Evolutionary conservation across 30 jellyfish, hydroid and myxozoan genomes (phyloP).

Genomic region (Catostylus mosaicus): DNA sequence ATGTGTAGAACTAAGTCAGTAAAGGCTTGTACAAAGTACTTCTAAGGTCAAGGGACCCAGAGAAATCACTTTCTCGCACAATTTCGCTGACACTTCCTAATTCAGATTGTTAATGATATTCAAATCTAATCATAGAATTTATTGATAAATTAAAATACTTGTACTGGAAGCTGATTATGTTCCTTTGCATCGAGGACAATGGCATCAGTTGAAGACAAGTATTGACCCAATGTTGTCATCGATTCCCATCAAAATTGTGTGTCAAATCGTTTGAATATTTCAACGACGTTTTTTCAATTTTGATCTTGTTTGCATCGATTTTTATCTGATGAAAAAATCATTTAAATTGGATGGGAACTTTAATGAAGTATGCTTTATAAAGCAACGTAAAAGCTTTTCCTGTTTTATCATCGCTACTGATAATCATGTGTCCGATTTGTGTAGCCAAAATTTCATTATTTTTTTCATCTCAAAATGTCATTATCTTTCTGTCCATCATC

Average conservation of each 20-base stretch:
- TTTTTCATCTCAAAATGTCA: neutral
- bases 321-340: conserved; percentile 44
- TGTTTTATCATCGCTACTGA: neutral
- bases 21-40: neutral
- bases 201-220: conserved; percentile 50
- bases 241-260: conserved; percentile 21
- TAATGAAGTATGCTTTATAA: neutral
- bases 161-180: conserved; percentile 57
- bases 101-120: conserved; percentile 45
- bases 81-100: conserved; percentile 31
- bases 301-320: conserved; percentile 58
- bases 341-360: conserved; percentile 15
- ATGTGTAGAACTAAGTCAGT: no score
- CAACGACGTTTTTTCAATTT: conserved; percentile 34
- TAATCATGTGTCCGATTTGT: neutral
- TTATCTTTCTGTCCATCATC: neutral
- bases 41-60: conserved; percentile 48
- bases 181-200: conserved; percentile 33
- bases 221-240: conserved; percentile 41
- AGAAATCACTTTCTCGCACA: conserved; percentile 38
- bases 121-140: conserved; percentile 57
- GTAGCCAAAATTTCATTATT: conserved; percentile 5
- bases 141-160: conserved; percentile 39
- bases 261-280: conserved; percentile 25
- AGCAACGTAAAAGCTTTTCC: conserved; percentile 3